Conservation (phyloP, 53 echinoderm and acorn worm genomes). For the Echinarachnius parma region DNA sequence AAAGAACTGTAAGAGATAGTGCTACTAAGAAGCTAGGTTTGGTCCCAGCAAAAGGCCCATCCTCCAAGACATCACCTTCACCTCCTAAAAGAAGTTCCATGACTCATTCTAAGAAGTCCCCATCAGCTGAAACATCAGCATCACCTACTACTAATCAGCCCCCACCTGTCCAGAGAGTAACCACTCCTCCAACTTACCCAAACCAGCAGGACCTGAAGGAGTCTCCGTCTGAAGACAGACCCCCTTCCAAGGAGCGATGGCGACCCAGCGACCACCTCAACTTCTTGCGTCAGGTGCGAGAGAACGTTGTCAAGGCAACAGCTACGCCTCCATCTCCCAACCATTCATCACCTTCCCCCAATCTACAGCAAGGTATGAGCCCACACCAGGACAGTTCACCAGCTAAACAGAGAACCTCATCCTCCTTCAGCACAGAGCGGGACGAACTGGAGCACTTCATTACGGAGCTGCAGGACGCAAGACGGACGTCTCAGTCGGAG, state of each 20-base stretch:
- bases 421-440: constrained; percentile 46
- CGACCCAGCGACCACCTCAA: constrained; percentile 70
- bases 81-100: constrained; percentile 4
- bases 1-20: too few species aligned
- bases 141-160: constrained; percentile 6
- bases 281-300: constrained; percentile 68
- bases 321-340: constrained; percentile 25
- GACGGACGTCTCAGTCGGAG: constrained; percentile 66
- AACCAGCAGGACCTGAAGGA: neutral
- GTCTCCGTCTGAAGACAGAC: constrained; percentile 4
- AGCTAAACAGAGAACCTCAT: constrained; percentile 3
- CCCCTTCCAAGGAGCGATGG: constrained; percentile 1
- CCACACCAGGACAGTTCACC: neutral
- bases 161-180: constrained; percentile 29
- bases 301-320: constrained; percentile 65
- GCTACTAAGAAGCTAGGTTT: neutral
- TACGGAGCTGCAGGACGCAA: constrained; percentile 64
- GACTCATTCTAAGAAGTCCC: constrained; percentile 6
- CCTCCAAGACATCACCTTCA: neutral
- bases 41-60: too few species aligned
- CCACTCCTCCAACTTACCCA: constrained; percentile 7
- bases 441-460: constrained; percentile 60
- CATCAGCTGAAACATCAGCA: constrained; percentile 3
- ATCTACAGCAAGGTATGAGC: constrained; percentile 16
- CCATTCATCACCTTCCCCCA: constrained; percentile 20